Conservation (phyloP, 2,113 vertebrate genomes). For the Tympanuchus pallidicinctus region DNA sequence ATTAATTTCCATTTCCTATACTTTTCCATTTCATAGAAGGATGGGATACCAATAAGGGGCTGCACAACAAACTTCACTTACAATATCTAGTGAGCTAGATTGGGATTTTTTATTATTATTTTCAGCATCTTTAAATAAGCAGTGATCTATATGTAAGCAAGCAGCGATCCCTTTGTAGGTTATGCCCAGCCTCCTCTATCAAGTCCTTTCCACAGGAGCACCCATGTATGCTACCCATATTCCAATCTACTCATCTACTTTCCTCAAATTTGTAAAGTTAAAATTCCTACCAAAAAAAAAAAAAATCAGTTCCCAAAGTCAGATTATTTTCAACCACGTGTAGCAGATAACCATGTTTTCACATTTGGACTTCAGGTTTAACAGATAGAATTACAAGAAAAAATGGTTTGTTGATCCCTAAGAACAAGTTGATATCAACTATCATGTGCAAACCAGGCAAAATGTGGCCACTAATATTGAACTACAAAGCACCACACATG, state of each 20-base stretch:
- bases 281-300: not conserved
- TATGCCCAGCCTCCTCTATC: not conserved
- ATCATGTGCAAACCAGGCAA: not conserved
- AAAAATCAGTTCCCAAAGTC: no score
- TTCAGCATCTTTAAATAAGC: not conserved
- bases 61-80: not conserved
- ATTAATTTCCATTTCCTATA: not conserved
- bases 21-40: rapidly evolving
- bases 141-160: not conserved
- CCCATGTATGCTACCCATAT: not conserved
- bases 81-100: not conserved
- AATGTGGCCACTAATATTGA: not conserved
- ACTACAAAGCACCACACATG: not conserved
- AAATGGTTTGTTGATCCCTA: not conserved
- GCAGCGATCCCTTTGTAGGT: not conserved
- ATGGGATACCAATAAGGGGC: not conserved
- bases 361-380: not conserved
- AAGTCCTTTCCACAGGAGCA: not conserved
- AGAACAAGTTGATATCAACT: not conserved
- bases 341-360: not conserved
- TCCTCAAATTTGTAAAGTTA: not conserved
- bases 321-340: not conserved
- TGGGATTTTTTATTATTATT: not conserved
- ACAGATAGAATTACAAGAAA: not conserved
- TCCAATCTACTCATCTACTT: not conserved